Conservation (phyloP, 2,113 vertebrate species). For the Cephalopholis sonnerati region DNA sequence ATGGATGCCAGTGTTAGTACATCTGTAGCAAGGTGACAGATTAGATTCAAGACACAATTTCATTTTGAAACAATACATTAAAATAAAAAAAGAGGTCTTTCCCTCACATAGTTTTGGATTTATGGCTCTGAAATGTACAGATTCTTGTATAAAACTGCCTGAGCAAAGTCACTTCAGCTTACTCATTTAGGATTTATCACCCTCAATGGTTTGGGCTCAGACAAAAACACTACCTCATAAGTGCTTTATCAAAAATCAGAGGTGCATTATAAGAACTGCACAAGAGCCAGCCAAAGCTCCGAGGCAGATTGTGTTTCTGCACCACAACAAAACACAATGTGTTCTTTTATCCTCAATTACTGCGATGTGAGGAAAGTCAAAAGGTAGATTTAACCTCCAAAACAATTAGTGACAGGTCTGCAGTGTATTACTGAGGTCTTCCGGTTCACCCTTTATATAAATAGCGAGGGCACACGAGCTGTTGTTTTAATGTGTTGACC, state of each 20-base stretch:
- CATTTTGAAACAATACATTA: background rate
- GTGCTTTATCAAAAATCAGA: conserved; percentile 60
- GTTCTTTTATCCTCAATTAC: background rate
- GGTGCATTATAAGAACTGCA: conserved; percentile 56
- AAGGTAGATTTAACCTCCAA: conserved; percentile 34
- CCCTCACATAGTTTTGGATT: conserved; percentile 45
- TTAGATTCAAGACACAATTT: conserved; percentile 32
- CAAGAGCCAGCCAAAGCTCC: conserved; percentile 56
- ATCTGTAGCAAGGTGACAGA: conserved; percentile 22
- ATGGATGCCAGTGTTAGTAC: background rate
- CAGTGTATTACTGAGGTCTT: conserved; percentile 12
- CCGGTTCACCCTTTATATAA: conserved; percentile 3
- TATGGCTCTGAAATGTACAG: conserved; percentile 46
- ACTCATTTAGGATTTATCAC: conserved; percentile 74
- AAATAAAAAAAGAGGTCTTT: conserved; percentile 18
- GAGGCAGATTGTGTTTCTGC: conserved; percentile 34
- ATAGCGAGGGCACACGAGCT: background rate
- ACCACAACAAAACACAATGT: conserved; percentile 33
- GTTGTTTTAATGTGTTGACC: conserved; percentile 58
- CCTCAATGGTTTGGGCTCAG: conserved; percentile 36
- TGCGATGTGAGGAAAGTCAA: conserved; percentile 26
- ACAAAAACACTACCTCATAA: conserved; percentile 70
- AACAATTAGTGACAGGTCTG: conserved; percentile 39
- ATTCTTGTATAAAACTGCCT: conserved; percentile 61
- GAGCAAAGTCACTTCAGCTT: conserved; percentile 69